Conservation (phyloP, 2,113 vertebrate genomes). For the Girardinichthys multiradiatus region DNA sequence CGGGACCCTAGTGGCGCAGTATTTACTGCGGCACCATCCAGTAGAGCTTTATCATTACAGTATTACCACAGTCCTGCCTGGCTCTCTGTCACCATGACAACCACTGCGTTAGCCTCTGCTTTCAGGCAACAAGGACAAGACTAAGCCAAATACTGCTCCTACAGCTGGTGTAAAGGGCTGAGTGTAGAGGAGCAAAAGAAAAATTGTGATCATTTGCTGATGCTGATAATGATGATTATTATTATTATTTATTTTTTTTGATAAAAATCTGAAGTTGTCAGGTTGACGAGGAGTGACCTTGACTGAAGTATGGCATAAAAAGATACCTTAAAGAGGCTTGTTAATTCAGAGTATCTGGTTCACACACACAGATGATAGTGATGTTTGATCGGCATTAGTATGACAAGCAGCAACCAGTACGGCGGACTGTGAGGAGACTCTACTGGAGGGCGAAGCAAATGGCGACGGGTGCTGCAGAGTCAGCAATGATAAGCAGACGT, state of each 20-base stretch:
- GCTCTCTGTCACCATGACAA: constrained; percentile 79
- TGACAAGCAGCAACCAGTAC: constrained; percentile 4
- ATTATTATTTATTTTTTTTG: no score
- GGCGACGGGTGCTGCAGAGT: constrained; percentile 46
- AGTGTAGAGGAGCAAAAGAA: constrained; percentile 28
- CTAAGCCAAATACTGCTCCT: constrained; percentile 69
- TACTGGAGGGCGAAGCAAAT: constrained; percentile 55
- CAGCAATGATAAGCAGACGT: constrained; percentile 60
- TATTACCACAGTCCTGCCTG: constrained; percentile 78
- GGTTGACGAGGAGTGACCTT: constrained; percentile 54
- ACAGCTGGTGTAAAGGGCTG: constrained; percentile 53
- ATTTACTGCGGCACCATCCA: constrained; percentile 78
- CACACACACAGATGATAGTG: neutral
- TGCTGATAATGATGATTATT: neutral
- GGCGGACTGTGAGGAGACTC: constrained; percentile 23
- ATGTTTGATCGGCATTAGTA: constrained; percentile 40
- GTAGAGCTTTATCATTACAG: constrained; percentile 78
- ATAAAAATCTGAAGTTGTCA: constrained; percentile 12
- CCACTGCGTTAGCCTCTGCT: constrained; percentile 78
- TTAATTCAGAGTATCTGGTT: constrained; percentile 15
- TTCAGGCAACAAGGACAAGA: constrained; percentile 78
- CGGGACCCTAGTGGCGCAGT: constrained; percentile 73
- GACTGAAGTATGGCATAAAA: constrained; percentile 15
- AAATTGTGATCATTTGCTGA: constrained; percentile 20
- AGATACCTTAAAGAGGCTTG: constrained; percentile 17